These are phyloP conservation scores for Cepphus grylle DNA, from an alignment of 2,113 vertebrate genomes.

Conservation along the genomic window DNA sequence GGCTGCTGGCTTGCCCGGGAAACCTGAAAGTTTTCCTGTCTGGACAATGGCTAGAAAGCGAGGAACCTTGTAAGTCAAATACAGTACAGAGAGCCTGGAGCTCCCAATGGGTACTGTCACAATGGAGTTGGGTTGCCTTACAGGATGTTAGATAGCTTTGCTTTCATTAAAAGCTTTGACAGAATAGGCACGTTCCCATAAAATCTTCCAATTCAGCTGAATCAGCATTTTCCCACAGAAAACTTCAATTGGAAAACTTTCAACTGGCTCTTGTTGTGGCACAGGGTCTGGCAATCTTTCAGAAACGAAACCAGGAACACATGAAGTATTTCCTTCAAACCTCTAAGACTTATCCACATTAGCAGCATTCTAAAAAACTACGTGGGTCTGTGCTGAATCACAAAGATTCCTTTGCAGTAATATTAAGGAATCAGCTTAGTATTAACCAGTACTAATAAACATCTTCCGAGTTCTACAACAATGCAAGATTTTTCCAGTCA, in stretches of 20 bases:
- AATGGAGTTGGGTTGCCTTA: not conserved
- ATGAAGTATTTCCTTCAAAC: slow-evolving; percentile 16
- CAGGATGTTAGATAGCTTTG: not conserved
- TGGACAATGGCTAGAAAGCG: not conserved
- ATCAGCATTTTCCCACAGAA: slow-evolving; percentile 29
- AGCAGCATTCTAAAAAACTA: not conserved
- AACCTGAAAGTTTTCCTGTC: not conserved
- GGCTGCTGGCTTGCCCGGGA: not conserved
- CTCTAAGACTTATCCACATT: not conserved
- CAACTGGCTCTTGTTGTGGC: not conserved
- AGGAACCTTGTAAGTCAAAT: not conserved
- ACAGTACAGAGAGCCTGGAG: not conserved
- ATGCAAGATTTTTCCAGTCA: not conserved
- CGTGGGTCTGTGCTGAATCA: not conserved
- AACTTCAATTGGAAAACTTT: not conserved
- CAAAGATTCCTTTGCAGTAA: not conserved
- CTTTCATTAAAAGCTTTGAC: not conserved
- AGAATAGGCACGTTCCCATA: not conserved
- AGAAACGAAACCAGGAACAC: slow-evolving; percentile 19
- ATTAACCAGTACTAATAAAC: not conserved
- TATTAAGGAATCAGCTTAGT: not conserved
- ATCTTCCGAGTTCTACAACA: not conserved
- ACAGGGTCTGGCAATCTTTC: slow-evolving; percentile 18
- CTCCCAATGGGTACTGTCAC: not conserved
- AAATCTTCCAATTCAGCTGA: not conserved